These are phyloP conservation scores for Phanerotoma sp. DNA, from an alignment of 2,888 invertebrate species.

Conservation along the genomic window DNA sequence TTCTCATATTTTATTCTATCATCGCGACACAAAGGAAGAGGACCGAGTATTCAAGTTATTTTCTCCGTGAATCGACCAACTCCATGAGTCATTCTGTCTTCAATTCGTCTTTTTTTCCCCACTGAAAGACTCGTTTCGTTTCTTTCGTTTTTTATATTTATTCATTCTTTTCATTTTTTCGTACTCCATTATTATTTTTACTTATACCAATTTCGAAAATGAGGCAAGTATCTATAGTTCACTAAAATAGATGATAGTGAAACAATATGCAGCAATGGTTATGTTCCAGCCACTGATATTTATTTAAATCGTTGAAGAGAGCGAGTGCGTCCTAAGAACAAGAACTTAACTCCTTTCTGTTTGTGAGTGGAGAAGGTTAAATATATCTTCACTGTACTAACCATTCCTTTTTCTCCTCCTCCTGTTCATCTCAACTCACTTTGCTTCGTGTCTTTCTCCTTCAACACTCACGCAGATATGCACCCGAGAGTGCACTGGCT, in stretches of 20 bases:
- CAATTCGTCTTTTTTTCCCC: not conserved
- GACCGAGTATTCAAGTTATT: conserved; percentile 4
- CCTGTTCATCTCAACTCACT: too few relatives aligned
- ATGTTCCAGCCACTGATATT: conserved; percentile 40
- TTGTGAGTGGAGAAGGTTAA: conserved; percentile 31
- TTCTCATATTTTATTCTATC: conserved; percentile 2
- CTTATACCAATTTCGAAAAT: too few relatives aligned
- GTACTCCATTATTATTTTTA: not conserved
- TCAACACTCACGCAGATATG: conserved; percentile 5
- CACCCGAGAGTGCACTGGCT: conserved; percentile 14
- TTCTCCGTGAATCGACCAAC: conserved; percentile 7
- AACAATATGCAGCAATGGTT: conserved; percentile 47
- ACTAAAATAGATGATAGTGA: conserved; percentile 18
- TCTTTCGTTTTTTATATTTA: not conserved
- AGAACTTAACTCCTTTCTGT: conserved; percentile 13
- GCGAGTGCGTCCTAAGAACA: conserved; percentile 36
- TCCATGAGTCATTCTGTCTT: conserved; percentile 6
- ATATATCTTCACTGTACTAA: conserved; percentile 34
- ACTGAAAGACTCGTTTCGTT: not conserved
- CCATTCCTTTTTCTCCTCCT: conserved; percentile 19
- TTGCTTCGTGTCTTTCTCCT: conserved; percentile 16
- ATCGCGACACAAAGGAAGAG: conserved; percentile 11
- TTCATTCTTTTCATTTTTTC: not conserved
- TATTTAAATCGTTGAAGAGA: conserved; percentile 48
- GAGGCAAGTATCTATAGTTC: too few relatives aligned